Evolutionary conservation across 2,888 invertebrate genomes (phyloP).

Genomic region (Caenorhabditis doughertyi): DNA sequence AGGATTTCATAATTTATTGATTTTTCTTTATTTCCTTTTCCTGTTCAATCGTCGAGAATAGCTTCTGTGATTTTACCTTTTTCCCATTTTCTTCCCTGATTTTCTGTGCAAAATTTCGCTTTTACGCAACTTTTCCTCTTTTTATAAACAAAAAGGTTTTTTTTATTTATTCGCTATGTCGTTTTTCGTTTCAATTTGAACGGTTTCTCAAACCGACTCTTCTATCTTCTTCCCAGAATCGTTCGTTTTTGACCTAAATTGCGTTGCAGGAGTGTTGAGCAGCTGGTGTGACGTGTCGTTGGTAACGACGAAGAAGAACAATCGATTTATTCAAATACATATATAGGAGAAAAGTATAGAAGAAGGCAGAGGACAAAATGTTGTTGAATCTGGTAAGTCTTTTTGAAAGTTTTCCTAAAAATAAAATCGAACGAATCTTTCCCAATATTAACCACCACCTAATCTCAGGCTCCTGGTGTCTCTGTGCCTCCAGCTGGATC

Average conservation of each 20-base stretch:
- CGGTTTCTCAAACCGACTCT: not conserved
- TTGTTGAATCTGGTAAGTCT: slow-evolving; percentile 1
- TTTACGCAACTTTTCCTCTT: slow-evolving; percentile 23
- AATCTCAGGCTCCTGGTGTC: slow-evolving; percentile 22
- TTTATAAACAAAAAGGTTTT: not conserved
- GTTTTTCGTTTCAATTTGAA: not conserved
- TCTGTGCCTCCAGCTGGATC: slow-evolving; percentile 54
- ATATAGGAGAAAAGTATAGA: slow-evolving; percentile 1
- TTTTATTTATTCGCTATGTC: not conserved
- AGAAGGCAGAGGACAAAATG: slow-evolving; percentile 10
- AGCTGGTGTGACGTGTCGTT: not conserved
- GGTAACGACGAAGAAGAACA: not conserved
- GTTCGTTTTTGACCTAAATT: too few species aligned
- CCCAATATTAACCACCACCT: not conserved
- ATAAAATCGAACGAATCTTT: not conserved
- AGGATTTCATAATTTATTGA: slow-evolving; percentile 9
- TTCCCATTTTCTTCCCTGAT: not conserved
- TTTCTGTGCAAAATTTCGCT: slow-evolving; percentile 22
- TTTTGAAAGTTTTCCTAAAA: slow-evolving; percentile 1
- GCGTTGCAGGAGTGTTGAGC: slow-evolving; percentile 20
- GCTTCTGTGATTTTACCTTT: slow-evolving; percentile 23
- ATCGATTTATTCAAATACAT: not conserved
- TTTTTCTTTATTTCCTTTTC: slow-evolving; percentile 15
- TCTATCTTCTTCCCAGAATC: too few species aligned
- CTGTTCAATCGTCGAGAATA: not conserved